phyloP scores from a whole-genome alignment of 2,888 invertebrate species.

The Calameuta filiformis region DNA sequence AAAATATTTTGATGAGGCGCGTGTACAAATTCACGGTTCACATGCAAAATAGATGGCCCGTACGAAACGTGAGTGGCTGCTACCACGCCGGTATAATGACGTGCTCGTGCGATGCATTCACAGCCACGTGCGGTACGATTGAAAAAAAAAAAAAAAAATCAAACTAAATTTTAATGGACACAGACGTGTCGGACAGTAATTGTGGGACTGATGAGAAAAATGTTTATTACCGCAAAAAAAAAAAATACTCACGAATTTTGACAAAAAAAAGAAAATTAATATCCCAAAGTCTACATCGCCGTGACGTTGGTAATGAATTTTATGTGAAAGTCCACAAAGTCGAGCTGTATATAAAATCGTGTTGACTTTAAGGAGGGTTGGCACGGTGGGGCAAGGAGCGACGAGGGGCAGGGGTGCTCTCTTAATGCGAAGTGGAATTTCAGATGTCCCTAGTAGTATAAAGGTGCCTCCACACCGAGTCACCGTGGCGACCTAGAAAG shows the following conservation, averaged over 20 bases:
- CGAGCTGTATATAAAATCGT: not conserved
- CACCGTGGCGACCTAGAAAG: not conserved
- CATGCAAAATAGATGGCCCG: constrained; percentile 41
- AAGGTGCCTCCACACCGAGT: not conserved
- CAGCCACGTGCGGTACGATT: not conserved
- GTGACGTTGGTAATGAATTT: not conserved
- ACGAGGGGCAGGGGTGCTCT: not conserved
- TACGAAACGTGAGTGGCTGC: not conserved
- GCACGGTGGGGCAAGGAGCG: not conserved
- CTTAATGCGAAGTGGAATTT: constrained; percentile 31
- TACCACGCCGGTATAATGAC: not conserved
- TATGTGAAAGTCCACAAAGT: not conserved
- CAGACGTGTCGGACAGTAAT: not conserved
- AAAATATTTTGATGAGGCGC: constrained; percentile 52
- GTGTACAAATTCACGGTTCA: constrained; percentile 50
- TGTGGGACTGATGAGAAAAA: not conserved
- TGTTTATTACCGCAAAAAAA: not conserved
- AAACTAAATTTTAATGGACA: not conserved
- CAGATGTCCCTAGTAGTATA: constrained; percentile 19
- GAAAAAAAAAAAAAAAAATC: not conserved
- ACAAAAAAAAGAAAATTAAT: not conserved
- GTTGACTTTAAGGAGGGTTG: not conserved
- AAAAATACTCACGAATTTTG: not conserved
- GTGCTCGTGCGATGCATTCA: not conserved
- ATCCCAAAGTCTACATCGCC: not conserved